Base-by-base conservation (phyloP, 2,888 invertebrate genomes). In the Amblyjoppa proteus region DNA sequence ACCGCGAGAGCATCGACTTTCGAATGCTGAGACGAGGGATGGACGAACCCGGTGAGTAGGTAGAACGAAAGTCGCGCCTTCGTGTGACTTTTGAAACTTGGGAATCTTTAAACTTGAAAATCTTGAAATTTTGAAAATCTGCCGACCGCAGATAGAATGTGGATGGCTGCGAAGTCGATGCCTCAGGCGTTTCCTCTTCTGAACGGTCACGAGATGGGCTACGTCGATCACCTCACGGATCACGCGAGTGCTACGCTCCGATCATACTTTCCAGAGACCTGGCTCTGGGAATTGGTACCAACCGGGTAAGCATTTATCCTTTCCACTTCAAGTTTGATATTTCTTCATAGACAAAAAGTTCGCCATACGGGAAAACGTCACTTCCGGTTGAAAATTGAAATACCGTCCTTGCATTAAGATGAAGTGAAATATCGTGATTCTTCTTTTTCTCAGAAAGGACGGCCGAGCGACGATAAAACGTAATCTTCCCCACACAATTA, bases 201-300 rank as follows among this genome's bases (percentile, higher is more conserved):
- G 25, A 88, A 90, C 41, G 90, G 90, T 31, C 90, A 91, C 49
- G 93, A 92, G 66, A 87, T 91, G 45, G 89, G 88, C 31, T 93
- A 93, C 85, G 85, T 91, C 2, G 92, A 93, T 76, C 90, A 92
- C 68, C 71, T 88, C 11, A 90, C 92, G 0, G 90, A 91, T 82
- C 89, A 90, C 34, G 90, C 89, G 3, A 88, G 93, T 3, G 90
- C 92, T 2, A 91, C 94, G 3, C 87, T 93, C 4, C 89, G 95
- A 79, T 94, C 95, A 0, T 94, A 94, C 84, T 95, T 95, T 86
- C 95, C 95, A 0, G 95, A 96, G 95, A 96, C 96, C 0, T 97
- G 96, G 96, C 92, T 97, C 0, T 97, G 96, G 96, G 96, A 96
- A 20, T 88, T 93, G 61, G 92, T 95, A 28, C 94, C 94, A 13